Evolutionary conservation across 2,888 invertebrate species (phyloP).

Genomic region (Pyrochroa serraticornis): DNA sequence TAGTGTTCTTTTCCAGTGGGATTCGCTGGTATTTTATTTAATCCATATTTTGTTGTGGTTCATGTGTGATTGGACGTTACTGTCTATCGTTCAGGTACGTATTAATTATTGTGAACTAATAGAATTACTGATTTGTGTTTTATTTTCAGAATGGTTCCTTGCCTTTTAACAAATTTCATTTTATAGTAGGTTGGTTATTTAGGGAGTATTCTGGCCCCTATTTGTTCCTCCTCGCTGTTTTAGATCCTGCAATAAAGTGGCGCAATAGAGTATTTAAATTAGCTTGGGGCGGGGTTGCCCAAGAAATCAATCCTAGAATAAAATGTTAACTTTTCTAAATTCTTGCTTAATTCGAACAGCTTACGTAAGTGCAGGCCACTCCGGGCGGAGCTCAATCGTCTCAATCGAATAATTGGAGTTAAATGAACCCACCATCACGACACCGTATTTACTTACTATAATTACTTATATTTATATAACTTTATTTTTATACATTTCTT

Average conservation of each 20-base stretch:
- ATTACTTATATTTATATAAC: not conserved
- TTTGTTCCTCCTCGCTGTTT: slow-evolving; percentile 84
- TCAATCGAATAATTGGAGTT: not conserved
- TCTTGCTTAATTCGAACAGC: too few relatives aligned
- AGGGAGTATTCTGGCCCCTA: slow-evolving; percentile 91
- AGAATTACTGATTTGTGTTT: slow-evolving; percentile 24
- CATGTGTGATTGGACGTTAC: slow-evolving; percentile 91
- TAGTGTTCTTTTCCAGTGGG: slow-evolving; percentile 81
- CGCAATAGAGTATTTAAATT: slow-evolving; percentile 88
- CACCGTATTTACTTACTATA: not conserved
- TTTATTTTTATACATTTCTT: not conserved
- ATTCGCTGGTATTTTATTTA: slow-evolving; percentile 89
- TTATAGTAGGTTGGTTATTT: slow-evolving; percentile 92
- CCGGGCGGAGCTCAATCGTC: slow-evolving; percentile 1
- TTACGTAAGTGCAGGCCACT: too few relatives aligned
- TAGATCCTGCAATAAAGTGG: slow-evolving; percentile 92
- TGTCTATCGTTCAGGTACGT: slow-evolving; percentile 80
- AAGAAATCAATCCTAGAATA: slow-evolving; percentile 80
- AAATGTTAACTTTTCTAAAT: slow-evolving; percentile 60
- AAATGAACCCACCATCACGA: slow-evolving; percentile 22
- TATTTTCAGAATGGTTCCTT: slow-evolving; percentile 81
- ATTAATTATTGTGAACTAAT: not conserved
- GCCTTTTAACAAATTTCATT: slow-evolving; percentile 92
- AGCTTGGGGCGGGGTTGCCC: slow-evolving; percentile 94
- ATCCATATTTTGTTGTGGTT: slow-evolving; percentile 95